Evolutionary conservation across 2,797 vertebrate genomes (phyloP), one percentile per base, ranked within the genome.

Genomic region (Etheostoma nigrum): DNA sequence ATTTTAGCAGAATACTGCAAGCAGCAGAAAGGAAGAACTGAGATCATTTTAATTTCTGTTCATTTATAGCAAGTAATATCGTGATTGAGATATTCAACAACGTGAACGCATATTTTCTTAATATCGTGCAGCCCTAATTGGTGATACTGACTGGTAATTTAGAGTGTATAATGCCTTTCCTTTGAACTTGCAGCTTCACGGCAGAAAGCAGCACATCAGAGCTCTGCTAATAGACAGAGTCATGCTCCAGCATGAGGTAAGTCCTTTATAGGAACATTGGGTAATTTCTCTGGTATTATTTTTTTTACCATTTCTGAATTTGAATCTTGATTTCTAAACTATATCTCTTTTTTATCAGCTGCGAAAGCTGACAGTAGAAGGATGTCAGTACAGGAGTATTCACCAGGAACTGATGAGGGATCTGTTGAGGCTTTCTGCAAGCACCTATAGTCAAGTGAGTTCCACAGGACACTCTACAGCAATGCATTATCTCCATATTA

Each of bases 241-340:
- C 66, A 99, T 99, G 98, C 94, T 99, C 76, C 98, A 99, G 88
- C 98, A 99, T 74, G 98, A 99, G 96, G 98, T 98, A 95, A 74
- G 67, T 62, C 11, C 2, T 55, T 23, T 14, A 23, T 1, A 33
- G 15, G 5, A 0, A 1, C 0, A 48, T 61, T 4, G 2, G 3
- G 0, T 61, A 11, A 40, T 40, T 40, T 40, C 36, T 40, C 2
- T 40, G 2, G 59, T 1, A 6, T 53, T 66, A 1, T 36, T 81
- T 74, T 81, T 76, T 40, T 58, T 33, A 19, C 1, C 14, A 3
- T 72, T 76, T 59, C 36, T 12, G 3, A 40, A 11, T 40, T 40
- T 40, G 10, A 40, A 40, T 40, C 36, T 40, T 40, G 36, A 7
- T 67, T 51, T 45, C 69, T 36, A 61, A 8, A 81, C 8, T n/a